Conservation (phyloP, 2,888 invertebrate species). For the Blomia tropicalis region DNA sequence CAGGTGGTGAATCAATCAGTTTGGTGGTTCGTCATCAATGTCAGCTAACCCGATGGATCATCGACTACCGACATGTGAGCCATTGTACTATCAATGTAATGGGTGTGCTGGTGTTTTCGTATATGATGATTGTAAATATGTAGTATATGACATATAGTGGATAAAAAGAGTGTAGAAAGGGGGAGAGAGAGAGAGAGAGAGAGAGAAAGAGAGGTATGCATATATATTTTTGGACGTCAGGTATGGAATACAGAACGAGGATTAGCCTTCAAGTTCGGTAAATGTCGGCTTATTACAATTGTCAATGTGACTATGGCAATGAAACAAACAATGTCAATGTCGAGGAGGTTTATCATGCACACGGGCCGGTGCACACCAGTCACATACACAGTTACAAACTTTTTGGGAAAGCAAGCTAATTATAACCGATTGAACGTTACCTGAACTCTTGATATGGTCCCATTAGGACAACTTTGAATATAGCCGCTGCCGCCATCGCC, state of each 20-base stretch:
- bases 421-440: not conserved
- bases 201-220: too few relatives aligned
- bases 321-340: conserved; percentile 9
- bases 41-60: not conserved
- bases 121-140: not conserved
- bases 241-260: not conserved
- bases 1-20: too few relatives aligned
- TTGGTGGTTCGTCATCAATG: not conserved
- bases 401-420: conserved; percentile 4
- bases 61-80: not conserved
- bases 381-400: not conserved
- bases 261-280: not conserved
- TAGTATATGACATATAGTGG: not conserved
- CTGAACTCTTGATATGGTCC: not conserved
- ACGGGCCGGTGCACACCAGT: not conserved
- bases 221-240: not conserved
- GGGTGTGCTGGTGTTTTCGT: not conserved
- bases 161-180: not conserved
- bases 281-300: not conserved
- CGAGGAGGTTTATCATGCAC: too few relatives aligned
- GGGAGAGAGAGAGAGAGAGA: too few relatives aligned
- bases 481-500: too few relatives aligned
- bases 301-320: too few relatives aligned
- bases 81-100: not conserved
- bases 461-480: not conserved